Evolutionary conservation across 2,888 invertebrate genomes (phyloP), one percentile per base, ranked within the genome.

Genomic region (Pyrgus malvae): DNA sequence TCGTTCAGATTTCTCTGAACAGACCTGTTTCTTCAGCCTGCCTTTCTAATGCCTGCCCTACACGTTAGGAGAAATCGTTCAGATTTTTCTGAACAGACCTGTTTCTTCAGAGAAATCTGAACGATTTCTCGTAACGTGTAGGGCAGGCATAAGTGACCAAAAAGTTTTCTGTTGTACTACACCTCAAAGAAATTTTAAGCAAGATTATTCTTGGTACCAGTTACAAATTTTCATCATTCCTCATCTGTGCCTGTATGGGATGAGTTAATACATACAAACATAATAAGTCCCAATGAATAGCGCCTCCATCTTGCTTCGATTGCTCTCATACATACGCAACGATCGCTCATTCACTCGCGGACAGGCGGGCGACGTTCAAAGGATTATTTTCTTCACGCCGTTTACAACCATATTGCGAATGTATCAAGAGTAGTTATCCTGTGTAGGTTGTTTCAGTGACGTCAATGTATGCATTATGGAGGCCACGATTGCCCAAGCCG

Each of bases 291-390:
- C 42, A 55, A 41, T 42, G 48, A 55, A 48, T 55, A 41, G 40
- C 9, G 17, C 21, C 27, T 54, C 40, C 40, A 33, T 35, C 35
- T 48, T 17, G 25, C 37, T 14, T 54, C 48, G 48, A 48, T 48
- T 55, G 46, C 41, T 48, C 55, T 55, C 48, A 48, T 55, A 55
- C 48, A 48, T 48, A 55, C 46, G 33, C 55, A 55, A 40, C 48
- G 46, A 55, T 48, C 55, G 41, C 19, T 55, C 48, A 55, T 46
- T 46, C 46, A 38, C 45, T 38, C 46, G 54, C 46, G 40, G 53
- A 46, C 54, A 54, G 23, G 45, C 45, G 33, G 41, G n/a, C n/a
- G n/a, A n/a, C n/a, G 41, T 38, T 54, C 54, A 33, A 46, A 53
- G 54, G 46, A 11, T 11, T 6, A 25, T 16, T 19, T 23, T 2